Evolutionary conservation across 2,888 invertebrate species (phyloP).

Genomic region (Schizaphis graminum): DNA sequence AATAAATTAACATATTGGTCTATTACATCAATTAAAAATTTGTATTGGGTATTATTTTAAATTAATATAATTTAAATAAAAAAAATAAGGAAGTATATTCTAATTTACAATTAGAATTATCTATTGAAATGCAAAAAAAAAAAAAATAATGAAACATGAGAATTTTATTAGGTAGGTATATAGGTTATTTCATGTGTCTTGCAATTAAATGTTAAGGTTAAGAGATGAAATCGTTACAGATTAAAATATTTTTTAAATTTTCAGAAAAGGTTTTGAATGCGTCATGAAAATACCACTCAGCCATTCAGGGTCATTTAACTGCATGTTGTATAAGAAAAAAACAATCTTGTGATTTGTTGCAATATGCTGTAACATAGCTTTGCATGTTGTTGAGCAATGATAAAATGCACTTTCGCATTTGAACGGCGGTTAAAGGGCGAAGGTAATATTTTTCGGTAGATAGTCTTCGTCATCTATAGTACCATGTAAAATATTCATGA

Average conservation of each 20-base stretch:
- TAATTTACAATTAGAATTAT: background rate
- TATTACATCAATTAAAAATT: background rate
- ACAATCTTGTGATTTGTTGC: conserved; percentile 21
- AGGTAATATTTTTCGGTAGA: conserved; percentile 13
- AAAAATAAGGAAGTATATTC: background rate
- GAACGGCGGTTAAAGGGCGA: conserved; percentile 10
- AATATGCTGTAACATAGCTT: background rate
- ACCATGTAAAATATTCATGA: background rate
- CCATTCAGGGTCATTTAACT: conserved; percentile 34
- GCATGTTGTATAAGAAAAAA: background rate
- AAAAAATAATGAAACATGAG: background rate
- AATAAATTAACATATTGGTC: background rate
- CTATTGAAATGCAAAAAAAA: background rate
- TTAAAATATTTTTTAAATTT: conserved; percentile 16
- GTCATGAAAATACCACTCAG: conserved; percentile 41
- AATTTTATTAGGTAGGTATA: background rate
- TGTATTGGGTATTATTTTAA: background rate
- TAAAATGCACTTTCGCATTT: conserved; percentile 42
- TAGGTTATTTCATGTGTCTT: background rate
- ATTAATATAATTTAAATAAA: background rate
- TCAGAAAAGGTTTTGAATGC: conserved; percentile 30
- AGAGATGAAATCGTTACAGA: conserved; percentile 26
- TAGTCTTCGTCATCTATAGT: background rate
- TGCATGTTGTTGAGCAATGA: conserved; percentile 9
- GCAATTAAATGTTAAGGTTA: conserved; percentile 29